Evolutionary conservation across 2,888 invertebrate genomes (phyloP), one percentile per base, ranked within the genome.

Genomic region (Rhorus exstirpatorius): DNA sequence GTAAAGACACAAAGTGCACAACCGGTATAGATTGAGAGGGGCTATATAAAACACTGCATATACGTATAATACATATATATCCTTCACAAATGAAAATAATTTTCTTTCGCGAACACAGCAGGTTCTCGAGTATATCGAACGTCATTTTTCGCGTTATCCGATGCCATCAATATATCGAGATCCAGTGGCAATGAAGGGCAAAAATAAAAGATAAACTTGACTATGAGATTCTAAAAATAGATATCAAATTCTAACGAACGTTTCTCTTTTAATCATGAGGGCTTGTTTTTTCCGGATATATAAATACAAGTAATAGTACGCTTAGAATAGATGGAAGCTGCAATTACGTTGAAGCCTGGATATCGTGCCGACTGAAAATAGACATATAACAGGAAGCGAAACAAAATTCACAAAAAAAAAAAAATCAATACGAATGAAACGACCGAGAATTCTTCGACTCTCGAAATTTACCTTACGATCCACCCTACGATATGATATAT

Each of bases 381-480:
- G 46, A 26, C 12, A 46, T 26, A 65, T 46, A 44, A 44, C 31
- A 46, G 10, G 1, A 8, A 26, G 67, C 8, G 8, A 49, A 31
- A 67, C 10, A 35, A 35, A 10, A n/a, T 35, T 19, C 0, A 10
- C 10, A n/a, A 12, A 3, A 17, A 44, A 17, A 44, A 38, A 70
- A 41, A 55, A 14, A 8, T 26, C 8, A 26, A 31, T 17, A 19
- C 12, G 17, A 31, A 49, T 12, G 26, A 65, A 17, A 49, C n/a
- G 10, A 31, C 14, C 55, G 55, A 71, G 26, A 44, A 44, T 44
- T 19, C 35, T 58, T n/a, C 41, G 46, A 26, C 26, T 35, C 46
- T 35, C n/a, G 60, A 60, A 60, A 71, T 60, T 71, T 35, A 35
- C 46, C 71, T 51, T 61, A 49, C 53, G 65, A 75, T 63, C 19